Percentiles rank a stretch among this genome's conserved stretches.
phyloP scores from a whole-genome alignment of 2,888 invertebrate genomes.

The Crossocerus cetratus region DNA sequence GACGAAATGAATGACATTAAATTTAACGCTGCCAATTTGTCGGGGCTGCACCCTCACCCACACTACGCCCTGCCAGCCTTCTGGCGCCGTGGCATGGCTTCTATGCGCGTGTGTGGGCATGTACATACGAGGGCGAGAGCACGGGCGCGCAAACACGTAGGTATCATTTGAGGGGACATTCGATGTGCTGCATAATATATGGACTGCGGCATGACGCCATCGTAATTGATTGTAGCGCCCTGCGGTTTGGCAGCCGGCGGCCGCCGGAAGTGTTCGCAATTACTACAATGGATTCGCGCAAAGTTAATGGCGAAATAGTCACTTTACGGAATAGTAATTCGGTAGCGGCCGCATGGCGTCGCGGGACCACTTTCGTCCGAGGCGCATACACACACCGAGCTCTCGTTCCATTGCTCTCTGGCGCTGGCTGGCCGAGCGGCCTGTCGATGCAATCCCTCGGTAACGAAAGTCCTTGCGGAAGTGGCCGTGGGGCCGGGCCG shows the following conservation, averaged over 20 bases:
- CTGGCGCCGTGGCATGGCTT: too few relatives aligned
- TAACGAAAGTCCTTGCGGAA: constrained; percentile 41
- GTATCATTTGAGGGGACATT: constrained; percentile 68
- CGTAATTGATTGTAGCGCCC: constrained; percentile 73
- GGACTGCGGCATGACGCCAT: constrained; percentile 65
- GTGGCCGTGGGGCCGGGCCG: not conserved
- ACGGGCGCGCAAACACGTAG: constrained; percentile 63
- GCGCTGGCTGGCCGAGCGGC: not conserved
- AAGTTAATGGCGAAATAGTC: constrained; percentile 72
- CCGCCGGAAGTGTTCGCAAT: constrained; percentile 72
- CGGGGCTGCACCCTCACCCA: constrained; percentile 46
- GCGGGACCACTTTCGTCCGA: constrained; percentile 27
- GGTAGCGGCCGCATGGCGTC: not conserved
- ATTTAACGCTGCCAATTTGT: constrained; percentile 72
- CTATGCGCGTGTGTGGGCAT: not conserved
- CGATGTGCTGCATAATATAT: constrained; percentile 70
- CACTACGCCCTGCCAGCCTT: too few relatives aligned
- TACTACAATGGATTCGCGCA: constrained; percentile 70
- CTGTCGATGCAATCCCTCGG: not conserved
- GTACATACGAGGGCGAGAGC: constrained; percentile 38
- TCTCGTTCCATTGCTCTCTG: constrained; percentile 23
- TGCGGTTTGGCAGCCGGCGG: constrained; percentile 73
- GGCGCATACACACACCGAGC: not conserved
- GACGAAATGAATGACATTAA: constrained; percentile 68
- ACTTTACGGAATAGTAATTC: constrained; percentile 61